Base-by-base conservation (phyloP, 1,140 invertebrate species). In the Scaptodrosophila lebanonensis region DNA sequence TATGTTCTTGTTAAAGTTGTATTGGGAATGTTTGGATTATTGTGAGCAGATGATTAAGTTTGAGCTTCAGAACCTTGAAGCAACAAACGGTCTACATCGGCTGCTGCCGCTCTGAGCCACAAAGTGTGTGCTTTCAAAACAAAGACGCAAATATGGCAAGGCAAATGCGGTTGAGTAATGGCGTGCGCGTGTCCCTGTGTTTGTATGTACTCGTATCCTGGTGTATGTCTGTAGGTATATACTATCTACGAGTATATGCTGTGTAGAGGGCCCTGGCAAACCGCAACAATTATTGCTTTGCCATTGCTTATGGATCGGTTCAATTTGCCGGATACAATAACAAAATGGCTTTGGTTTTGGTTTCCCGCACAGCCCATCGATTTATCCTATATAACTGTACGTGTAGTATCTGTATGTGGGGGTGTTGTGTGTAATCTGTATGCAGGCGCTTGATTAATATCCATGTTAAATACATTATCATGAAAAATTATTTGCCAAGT, bases 241-340 rank as follows among this genome's bases (percentile, higher is more conserved):
- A n/a, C n/a, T n/a, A n/a, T n/a, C n/a, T n/a, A n/a, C n/a, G n/a
- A n/a, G n/a, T n/a, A n/a, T 54, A 25, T 47, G 39, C 64, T 56
- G 50, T 33, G 35, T 25, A 47, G 44, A 20, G 35, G 54, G 16
- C 36, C 32, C 15, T 30, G 29, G 25, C 30, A 73, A 82, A 59
- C 69, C 75, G 33, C 75, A 79, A 59, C 53, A 82, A 79, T 82
- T 79, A 75, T 66, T 82, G 57, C 61, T 73, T 59, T 52, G 49
- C 45, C 39, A 76, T 70, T 77, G 71, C 57, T 45, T 59, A 47
- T 35, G 65, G 75, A 69, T 57, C 51, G 67, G 66, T 82, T 79
- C 63, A 82, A 79, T 75, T 73, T 73, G 75, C 63, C 38, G 57
- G 57, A 68, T 75, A 82, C 69, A 82, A 82, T 82, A 75, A 54